A percentile compares a stretch with the other conserved stretches of the same genome.
Evolutionary conservation across 2,888 invertebrate species (phyloP).

Genomic region (Ochropleura plecta): DNA sequence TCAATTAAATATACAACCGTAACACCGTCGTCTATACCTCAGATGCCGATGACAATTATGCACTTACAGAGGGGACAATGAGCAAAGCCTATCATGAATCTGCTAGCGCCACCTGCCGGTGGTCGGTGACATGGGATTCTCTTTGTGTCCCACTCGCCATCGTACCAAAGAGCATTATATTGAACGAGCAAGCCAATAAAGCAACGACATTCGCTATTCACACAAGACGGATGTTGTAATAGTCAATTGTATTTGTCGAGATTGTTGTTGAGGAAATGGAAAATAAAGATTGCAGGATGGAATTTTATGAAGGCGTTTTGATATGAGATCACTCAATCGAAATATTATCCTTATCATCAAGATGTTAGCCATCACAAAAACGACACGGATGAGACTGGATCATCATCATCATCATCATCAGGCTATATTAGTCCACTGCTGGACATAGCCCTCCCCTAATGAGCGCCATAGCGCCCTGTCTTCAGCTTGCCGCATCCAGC

Average conservation of each 20-base stretch:
- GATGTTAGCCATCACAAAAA: neutral
- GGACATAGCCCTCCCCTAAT: too few relatives aligned
- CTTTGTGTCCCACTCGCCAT: constrained; percentile 74
- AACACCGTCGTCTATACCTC: constrained; percentile 1
- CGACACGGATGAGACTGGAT: too few relatives aligned
- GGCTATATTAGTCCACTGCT: too few relatives aligned
- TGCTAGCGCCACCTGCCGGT: constrained; percentile 80
- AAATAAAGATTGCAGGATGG: constrained; percentile 44
- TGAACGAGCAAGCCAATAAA: constrained; percentile 70
- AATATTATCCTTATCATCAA: neutral
- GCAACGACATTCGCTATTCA: constrained; percentile 65
- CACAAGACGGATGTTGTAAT: constrained; percentile 63
- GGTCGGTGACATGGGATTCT: constrained; percentile 78
- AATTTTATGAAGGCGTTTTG: constrained; percentile 28
- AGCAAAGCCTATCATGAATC: constrained; percentile 80
- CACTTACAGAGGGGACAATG: constrained; percentile 79
- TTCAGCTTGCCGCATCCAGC: too few relatives aligned
- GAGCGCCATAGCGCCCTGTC: too few relatives aligned
- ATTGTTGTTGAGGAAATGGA: constrained; percentile 51
- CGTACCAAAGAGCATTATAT: constrained; percentile 73
- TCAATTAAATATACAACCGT: constrained; percentile 7
- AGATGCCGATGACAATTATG: constrained; percentile 76
- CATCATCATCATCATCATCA: too few relatives aligned
- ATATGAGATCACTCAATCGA: constrained; percentile 13
- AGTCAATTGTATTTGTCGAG: constrained; percentile 52